A percentile compares a stretch with the other conserved stretches of the same genome.
phyloP scores from a whole-genome alignment of 2,888 invertebrate species.

The Torymus auratus region DNA sequence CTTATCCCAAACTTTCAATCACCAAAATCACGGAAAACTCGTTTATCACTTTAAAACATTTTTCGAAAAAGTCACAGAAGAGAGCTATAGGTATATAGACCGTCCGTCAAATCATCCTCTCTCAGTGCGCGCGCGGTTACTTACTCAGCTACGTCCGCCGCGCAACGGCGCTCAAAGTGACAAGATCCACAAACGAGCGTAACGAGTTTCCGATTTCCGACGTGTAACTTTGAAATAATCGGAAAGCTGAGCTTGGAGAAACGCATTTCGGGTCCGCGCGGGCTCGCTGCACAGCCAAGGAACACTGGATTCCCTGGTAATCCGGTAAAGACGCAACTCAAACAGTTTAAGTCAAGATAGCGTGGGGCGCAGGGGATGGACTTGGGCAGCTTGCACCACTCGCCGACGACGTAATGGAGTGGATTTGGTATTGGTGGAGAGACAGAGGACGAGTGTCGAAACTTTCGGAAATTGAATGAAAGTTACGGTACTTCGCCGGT shows the following conservation, averaged over 20 bases:
- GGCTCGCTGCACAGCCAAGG: constrained; percentile 62
- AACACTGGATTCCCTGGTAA: constrained; percentile 69
- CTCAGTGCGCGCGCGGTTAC: no score
- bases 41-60: no score
- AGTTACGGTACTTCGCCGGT: constrained; percentile 47
- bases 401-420: constrained; percentile 64
- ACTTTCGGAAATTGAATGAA: constrained; percentile 65
- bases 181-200: constrained; percentile 39
- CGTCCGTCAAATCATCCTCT: no score
- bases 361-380: constrained; percentile 59
- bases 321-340: constrained; percentile 74
- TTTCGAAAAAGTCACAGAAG: no score
- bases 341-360: constrained; percentile 72
- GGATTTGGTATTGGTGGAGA: constrained; percentile 63
- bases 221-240: constrained; percentile 66
- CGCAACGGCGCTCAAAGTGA: constrained; percentile 21
- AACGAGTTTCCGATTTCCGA: constrained; percentile 53
- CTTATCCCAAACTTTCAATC: no score
- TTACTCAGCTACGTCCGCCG: neutral
- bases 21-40: no score
- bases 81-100: no score
- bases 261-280: constrained; percentile 53
- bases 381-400: constrained; percentile 58
- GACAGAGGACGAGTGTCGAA: constrained; percentile 51
- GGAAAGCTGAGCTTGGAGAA: constrained; percentile 60